phyloP scores from a whole-genome alignment of 2,797 vertebrate species.

The Scolopax rusticola region DNA sequence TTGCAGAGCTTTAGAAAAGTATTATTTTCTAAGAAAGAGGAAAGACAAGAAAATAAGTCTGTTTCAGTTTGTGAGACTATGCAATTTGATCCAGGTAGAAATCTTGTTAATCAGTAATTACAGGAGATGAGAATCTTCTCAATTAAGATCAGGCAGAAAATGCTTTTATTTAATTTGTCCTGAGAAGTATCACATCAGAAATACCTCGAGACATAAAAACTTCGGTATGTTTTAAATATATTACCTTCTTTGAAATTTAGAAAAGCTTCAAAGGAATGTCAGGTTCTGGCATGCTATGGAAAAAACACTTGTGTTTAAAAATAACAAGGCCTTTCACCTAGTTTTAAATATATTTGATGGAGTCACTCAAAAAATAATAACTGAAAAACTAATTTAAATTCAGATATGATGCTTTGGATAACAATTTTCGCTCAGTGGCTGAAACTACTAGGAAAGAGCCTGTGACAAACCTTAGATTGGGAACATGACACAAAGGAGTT shows the following conservation, averaged over 20 bases:
- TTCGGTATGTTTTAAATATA: conserved; percentile 30
- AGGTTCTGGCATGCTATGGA: conserved; percentile 4
- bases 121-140: conserved; percentile 38
- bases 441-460: conserved; percentile 18
- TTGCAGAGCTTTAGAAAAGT: background rate
- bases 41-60: conserved; percentile 10
- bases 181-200: conserved; percentile 48
- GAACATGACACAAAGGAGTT: conserved; percentile 11
- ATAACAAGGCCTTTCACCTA: conserved; percentile 19
- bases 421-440: background rate
- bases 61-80: background rate
- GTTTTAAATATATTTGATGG: conserved; percentile 36
- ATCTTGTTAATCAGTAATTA: conserved; percentile 64
- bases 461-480: conserved; percentile 17
- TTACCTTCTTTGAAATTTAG: conserved; percentile 52
- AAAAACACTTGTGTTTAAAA: conserved; percentile 25
- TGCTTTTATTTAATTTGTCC: conserved; percentile 44
- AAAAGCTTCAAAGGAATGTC: conserved; percentile 63
- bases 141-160: conserved; percentile 51
- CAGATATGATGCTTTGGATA: background rate
- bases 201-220: conserved; percentile 34
- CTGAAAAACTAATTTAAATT: conserved; percentile 14
- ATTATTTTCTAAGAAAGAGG: background rate
- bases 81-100: conserved; percentile 27
- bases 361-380: conserved; percentile 37